phyloP scores from a whole-genome alignment of 2,113 vertebrate species.

The Sylvicapra grimmia region DNA sequence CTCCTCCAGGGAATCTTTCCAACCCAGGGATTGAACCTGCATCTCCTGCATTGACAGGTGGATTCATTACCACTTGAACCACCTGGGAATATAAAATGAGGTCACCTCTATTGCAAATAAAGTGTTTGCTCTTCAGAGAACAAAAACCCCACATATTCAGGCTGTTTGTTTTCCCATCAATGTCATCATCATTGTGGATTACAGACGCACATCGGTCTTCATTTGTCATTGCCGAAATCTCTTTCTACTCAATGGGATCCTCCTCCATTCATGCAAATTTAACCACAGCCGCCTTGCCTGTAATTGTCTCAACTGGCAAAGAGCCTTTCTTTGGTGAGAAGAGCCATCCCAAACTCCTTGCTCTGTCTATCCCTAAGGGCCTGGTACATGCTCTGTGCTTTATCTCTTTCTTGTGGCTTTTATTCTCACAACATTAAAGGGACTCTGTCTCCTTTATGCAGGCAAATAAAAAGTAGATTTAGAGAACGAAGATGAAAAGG shows the following conservation, averaged over 20 bases:
- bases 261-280: constrained; percentile 60
- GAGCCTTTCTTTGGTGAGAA: constrained; percentile 39
- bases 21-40: not conserved
- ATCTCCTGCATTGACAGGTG: not conserved
- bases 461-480: constrained; percentile 65
- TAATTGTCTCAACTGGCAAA: constrained; percentile 65
- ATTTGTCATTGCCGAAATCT: constrained; percentile 36
- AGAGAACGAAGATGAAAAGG: constrained; percentile 57
- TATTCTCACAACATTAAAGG: constrained; percentile 63
- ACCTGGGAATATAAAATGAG: not conserved
- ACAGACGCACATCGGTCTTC: constrained; percentile 36
- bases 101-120: not conserved
- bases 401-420: constrained; percentile 64
- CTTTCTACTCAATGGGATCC: constrained; percentile 24
- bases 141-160: not conserved
- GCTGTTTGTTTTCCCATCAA: not conserved
- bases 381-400: constrained; percentile 18
- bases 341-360: not conserved
- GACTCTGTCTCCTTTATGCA: constrained; percentile 56
- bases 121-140: not conserved
- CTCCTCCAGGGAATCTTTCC: not conserved
- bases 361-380: constrained; percentile 46
- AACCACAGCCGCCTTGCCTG: constrained; percentile 56
- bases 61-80: not conserved
- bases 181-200: constrained; percentile 24